Evolutionary conservation across 2,888 invertebrate genomes (phyloP), one percentile per base, ranked within the genome.

Genomic region (Liodrosophila aerea): DNA sequence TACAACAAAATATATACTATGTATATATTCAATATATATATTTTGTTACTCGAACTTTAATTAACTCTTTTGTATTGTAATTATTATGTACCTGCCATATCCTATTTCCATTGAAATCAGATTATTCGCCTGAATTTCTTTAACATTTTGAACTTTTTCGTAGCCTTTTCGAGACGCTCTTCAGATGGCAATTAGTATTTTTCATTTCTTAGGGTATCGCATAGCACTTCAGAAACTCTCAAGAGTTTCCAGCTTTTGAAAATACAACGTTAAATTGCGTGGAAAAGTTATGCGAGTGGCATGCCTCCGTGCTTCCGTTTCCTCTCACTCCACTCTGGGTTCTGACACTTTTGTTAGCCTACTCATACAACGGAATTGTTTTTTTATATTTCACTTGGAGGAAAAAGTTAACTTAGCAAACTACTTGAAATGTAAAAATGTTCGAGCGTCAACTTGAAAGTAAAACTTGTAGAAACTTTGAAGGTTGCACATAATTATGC

Each of bases 391-490:
- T 12, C 53, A 44, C 50, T 60, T 44, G 37, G 50, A 40, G 67
- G n/a, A 22, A 22, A 22, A 22, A 76, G 76, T 76, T 76, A 76
- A 74, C 83, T 80, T 76, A 60, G 80, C 64, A 63, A 76, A 80
- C 80, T 83, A 69, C 76, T 83, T 83, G 57, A 83, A 83, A 83
- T 76, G 64, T 83, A 64, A 76, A 78, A 80, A 72, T 80, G 69
- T 64, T 83, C 44, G 43, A 72, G 69, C 60, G 54, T 33, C 54
- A 66, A 62, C 59, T 76, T 58, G 45, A 63, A 82, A 67, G 54
- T 31, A 60, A 76, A 72, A 80, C 72, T 80, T 72, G 43, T 54
- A 57, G 18, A 37, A 76, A 80, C 74, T 80, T 80, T 80, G 58
- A 76, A 72, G 59, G 56, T 66, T 63, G 2, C 58, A 60, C 57